Evolutionary conservation across 2,797 vertebrate genomes (phyloP), one percentile per base, ranked within the genome.

Genomic region (Meda fulgida): DNA sequence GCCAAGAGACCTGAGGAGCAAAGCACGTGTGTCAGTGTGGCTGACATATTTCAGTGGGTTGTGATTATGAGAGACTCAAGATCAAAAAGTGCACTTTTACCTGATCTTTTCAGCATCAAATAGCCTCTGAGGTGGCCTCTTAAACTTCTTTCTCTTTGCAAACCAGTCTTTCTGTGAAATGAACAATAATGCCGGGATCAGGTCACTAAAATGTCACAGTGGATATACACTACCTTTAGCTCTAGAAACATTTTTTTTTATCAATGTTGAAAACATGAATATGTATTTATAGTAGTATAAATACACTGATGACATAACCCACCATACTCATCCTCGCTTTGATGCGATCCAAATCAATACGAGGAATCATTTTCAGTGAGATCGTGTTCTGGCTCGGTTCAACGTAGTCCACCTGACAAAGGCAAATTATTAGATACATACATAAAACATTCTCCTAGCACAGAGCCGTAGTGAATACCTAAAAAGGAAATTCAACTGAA

Each of bases 381-480:
- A 99, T 99, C 81, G 98, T 99, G 89, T 99, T 99, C 88, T 99
- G 98, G 89, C 98, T 99, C 0, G 97, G 97, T 91, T 99, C 98
- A 84, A 99, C 98, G 0, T 99, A 99, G 89, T 99, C 98, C 91
- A 99, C 98, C 98, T 99, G 90, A 1, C 58, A 84, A 58, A 73
- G 7, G 7, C 55, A 85, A 36, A 69, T n/a, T 23, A 58, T 19
- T 2, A 21, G 46, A 19, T 23, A 38, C 14, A 83, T 65, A 34
- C n/a, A 48, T 31, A 14, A 71, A 34, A 36, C 13, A 1, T 36
- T 76, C 34, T 8, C 2, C 18, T 40, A 34, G 34, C 14, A 29
- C 76, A 78, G 11, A 76, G 21, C 48, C 18, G 9, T 55, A n/a
- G 7, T 43, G 53, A 60, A 63, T 65, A 21, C 8, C 9, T 19